A percentile compares a stretch with the other conserved stretches of the same genome.
Conservation (phyloP, 2,888 invertebrate genomes). For the Teinopalpus imperialis region DNA sequence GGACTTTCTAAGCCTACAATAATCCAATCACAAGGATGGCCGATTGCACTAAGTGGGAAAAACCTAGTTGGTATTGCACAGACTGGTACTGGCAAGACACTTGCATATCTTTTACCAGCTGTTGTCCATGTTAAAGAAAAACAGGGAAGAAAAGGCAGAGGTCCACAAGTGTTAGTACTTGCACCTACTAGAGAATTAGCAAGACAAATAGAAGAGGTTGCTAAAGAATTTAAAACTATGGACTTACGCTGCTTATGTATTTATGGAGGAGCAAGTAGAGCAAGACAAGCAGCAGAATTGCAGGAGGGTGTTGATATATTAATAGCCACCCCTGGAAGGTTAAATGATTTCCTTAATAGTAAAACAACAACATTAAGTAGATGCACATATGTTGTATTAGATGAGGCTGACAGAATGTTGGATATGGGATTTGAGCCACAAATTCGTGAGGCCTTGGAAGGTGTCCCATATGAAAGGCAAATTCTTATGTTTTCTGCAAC, state of each 20-base stretch:
- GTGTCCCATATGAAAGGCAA: conserved; percentile 95
- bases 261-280: conserved; percentile 93
- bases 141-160: conserved; percentile 86
- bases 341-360: conserved; percentile 90
- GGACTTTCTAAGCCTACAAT: conserved; percentile 88
- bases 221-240: conserved; percentile 87
- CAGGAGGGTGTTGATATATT: conserved; percentile 90
- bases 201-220: conserved; percentile 90
- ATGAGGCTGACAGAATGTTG: conserved; percentile 96
- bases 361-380: conserved; percentile 86
- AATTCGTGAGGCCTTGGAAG: conserved; percentile 94
- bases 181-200: conserved; percentile 91
- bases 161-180: conserved; percentile 90
- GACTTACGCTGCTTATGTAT: conserved; percentile 90
- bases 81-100: conserved; percentile 90
- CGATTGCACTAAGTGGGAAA: conserved; percentile 88
- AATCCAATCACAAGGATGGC: conserved; percentile 93
- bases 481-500: conserved; percentile 99
- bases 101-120: conserved; percentile 90
- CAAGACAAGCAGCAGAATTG: conserved; percentile 83
- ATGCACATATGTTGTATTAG: conserved; percentile 92
- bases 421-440: conserved; percentile 99
- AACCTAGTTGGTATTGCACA: conserved; percentile 94
- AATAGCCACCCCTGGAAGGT: conserved; percentile 93
- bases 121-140: conserved; percentile 92